phyloP scores from a whole-genome alignment of 1,140 invertebrate species.

The Drosophila nikananu region DNA sequence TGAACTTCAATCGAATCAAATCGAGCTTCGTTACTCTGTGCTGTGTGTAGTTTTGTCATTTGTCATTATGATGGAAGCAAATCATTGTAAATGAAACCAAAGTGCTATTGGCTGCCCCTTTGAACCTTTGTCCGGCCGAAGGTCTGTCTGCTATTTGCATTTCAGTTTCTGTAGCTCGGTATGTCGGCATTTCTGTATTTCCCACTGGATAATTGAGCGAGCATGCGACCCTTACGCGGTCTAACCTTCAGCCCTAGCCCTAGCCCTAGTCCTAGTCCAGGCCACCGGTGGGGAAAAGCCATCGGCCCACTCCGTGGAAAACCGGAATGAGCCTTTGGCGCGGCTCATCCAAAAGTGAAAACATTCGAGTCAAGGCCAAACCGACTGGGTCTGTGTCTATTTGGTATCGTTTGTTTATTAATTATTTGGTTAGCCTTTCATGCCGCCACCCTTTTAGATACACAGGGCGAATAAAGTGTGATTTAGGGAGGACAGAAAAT shows the following conservation, averaged over 20 bases:
- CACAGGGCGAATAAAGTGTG: not conserved
- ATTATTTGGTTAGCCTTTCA: slow-evolving; percentile 71
- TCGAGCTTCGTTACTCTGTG: not conserved
- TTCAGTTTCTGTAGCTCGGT: slow-evolving; percentile 9
- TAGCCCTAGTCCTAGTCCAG: not conserved
- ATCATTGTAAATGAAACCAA: slow-evolving; percentile 71
- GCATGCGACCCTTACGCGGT: slow-evolving; percentile 49
- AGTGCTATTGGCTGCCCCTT: slow-evolving; percentile 39
- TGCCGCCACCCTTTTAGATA: not conserved
- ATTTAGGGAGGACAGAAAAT: not conserved
- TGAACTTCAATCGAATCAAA: slow-evolving; percentile 46
- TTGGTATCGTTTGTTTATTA: slow-evolving; percentile 64
- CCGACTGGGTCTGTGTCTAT: slow-evolving; percentile 32
- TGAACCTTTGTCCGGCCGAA: not conserved
- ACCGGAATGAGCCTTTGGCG: slow-evolving; percentile 8
- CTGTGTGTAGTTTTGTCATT: slow-evolving; percentile 11
- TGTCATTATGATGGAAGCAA: slow-evolving; percentile 51
- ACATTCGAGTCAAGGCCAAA: slow-evolving; percentile 67
- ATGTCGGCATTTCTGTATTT: slow-evolving; percentile 24
- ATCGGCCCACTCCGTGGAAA: not conserved
- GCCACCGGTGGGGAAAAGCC: not conserved
- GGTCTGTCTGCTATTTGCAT: slow-evolving; percentile 20
- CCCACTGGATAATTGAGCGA: slow-evolving; percentile 63
- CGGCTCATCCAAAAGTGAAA: slow-evolving; percentile 54
- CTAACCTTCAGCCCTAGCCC: slow-evolving; percentile 33